Evolutionary conservation across 2,888 invertebrate genomes (phyloP).

Genomic region (Pheosia tremula): DNA sequence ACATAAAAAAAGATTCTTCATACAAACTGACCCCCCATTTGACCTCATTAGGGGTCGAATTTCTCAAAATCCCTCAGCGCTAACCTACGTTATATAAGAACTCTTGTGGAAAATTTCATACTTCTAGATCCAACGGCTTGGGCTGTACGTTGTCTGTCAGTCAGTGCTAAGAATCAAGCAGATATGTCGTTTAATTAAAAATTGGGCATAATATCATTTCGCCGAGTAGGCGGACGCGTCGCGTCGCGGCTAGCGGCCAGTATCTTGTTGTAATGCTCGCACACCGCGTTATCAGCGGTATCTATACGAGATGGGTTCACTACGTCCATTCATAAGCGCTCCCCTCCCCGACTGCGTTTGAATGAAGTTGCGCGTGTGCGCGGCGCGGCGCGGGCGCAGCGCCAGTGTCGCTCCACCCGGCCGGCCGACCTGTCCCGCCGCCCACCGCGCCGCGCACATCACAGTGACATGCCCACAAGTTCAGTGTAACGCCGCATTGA

Average conservation of each 20-base stretch:
- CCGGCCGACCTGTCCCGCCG: slow-evolving; percentile 52
- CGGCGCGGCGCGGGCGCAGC: slow-evolving; percentile 65
- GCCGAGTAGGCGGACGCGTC: slow-evolving; percentile 30
- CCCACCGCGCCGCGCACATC: slow-evolving; percentile 52
- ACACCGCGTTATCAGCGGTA: slow-evolving; percentile 75
- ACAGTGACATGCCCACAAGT: slow-evolving; percentile 70
- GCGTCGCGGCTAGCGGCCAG: slow-evolving; percentile 14
- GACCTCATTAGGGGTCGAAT: no score
- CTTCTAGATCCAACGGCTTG: no score
- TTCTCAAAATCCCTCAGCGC: no score
- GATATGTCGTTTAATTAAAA: slow-evolving; percentile 40
- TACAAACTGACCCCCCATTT: no score
- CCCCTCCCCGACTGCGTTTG: slow-evolving; percentile 68
- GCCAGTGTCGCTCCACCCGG: slow-evolving; percentile 68
- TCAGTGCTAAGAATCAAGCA: no score
- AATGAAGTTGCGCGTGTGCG: slow-evolving; percentile 72
- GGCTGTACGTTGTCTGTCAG: no score
- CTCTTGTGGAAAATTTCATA: no score
- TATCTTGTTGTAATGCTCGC: slow-evolving; percentile 69
- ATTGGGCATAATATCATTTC: slow-evolving; percentile 44
- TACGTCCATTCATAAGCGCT: slow-evolving; percentile 83
- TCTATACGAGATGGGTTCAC: slow-evolving; percentile 70
- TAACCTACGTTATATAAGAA: no score
- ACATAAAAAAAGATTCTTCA: no score
- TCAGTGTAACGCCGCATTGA: slow-evolving; percentile 64